Evolutionary conservation across 2,888 invertebrate species (phyloP).

Genomic region (Lathronympha strigana): DNA sequence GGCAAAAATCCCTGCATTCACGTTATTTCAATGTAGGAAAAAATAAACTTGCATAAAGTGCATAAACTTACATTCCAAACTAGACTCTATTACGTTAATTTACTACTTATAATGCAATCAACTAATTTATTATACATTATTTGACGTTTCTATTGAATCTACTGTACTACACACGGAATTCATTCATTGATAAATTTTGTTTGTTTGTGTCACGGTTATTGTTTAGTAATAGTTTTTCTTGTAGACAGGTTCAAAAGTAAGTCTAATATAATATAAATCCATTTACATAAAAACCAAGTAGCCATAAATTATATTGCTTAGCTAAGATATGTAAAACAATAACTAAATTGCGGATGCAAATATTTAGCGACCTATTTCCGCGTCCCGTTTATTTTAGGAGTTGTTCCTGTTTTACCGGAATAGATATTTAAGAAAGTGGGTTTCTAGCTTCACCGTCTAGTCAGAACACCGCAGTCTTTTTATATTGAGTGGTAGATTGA

Average conservation of each 20-base stretch:
- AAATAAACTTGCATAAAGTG: background rate
- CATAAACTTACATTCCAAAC: background rate
- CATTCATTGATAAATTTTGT: slow-evolving; percentile 42
- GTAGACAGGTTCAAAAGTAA: slow-evolving; percentile 22
- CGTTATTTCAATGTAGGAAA: background rate
- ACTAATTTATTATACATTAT: background rate
- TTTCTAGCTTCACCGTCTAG: slow-evolving; percentile 29
- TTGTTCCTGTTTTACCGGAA: slow-evolving; percentile 55
- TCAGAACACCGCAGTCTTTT: background rate
- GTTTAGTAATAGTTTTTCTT: slow-evolving; percentile 13
- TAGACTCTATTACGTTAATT: background rate
- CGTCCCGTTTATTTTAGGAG: slow-evolving; percentile 66
- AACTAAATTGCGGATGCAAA: slow-evolving; percentile 12
- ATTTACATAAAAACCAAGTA: background rate
- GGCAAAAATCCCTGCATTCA: slow-evolving; percentile 5
- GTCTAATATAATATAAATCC: background rate
- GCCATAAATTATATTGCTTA: background rate
- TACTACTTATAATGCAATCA: background rate
- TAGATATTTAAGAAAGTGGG: slow-evolving; percentile 40
- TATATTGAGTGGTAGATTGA: background rate
- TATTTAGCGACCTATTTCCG: slow-evolving; percentile 63
- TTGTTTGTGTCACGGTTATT: slow-evolving; percentile 34
- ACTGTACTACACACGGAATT: slow-evolving; percentile 23
- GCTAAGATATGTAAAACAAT: slow-evolving; percentile 1
- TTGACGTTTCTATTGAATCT: slow-evolving; percentile 36